Evolutionary conservation across 2,113 vertebrate genomes (phyloP).

Genomic region (Pseudorectes ferrugineus): DNA sequence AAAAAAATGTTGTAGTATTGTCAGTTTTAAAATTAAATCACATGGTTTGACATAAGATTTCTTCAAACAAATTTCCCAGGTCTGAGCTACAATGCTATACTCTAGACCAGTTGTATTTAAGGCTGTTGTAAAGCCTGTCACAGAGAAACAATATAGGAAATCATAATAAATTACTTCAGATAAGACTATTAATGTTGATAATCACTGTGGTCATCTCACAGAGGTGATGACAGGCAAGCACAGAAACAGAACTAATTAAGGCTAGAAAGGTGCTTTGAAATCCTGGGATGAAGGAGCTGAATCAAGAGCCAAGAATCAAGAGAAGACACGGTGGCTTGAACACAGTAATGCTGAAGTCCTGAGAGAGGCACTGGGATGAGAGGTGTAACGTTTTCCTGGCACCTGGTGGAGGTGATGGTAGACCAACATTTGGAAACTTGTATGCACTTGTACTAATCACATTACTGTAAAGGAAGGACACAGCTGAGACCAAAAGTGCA

Average conservation of each 20-base stretch:
- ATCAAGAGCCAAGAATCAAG: neutral
- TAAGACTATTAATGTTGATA: too few relatives aligned
- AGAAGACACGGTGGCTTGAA: neutral
- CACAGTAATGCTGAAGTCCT: neutral
- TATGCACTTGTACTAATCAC: conserved; percentile 46
- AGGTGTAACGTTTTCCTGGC: neutral
- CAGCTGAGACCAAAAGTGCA: conserved; percentile 58
- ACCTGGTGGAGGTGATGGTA: neutral
- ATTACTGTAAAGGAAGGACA: conserved; percentile 59
- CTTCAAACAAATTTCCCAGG: too few relatives aligned
- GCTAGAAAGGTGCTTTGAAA: neutral
- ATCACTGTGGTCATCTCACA: neutral
- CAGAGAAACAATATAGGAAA: too few relatives aligned
- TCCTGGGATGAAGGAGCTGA: neutral
- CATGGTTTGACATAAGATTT: too few relatives aligned
- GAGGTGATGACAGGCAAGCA: neutral
- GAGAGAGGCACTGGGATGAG: neutral
- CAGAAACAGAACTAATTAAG: neutral
- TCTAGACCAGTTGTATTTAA: too few relatives aligned
- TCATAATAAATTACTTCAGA: too few relatives aligned
- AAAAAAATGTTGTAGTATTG: too few relatives aligned
- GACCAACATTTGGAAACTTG: conserved; percentile 54
- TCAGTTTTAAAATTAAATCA: too few relatives aligned
- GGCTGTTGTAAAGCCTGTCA: too few relatives aligned
- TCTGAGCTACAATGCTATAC: too few relatives aligned